Evolutionary conservation across 1,140 invertebrate genomes (phyloP), one percentile per base, ranked within the genome.

Genomic region (Drosophila repletoides): DNA sequence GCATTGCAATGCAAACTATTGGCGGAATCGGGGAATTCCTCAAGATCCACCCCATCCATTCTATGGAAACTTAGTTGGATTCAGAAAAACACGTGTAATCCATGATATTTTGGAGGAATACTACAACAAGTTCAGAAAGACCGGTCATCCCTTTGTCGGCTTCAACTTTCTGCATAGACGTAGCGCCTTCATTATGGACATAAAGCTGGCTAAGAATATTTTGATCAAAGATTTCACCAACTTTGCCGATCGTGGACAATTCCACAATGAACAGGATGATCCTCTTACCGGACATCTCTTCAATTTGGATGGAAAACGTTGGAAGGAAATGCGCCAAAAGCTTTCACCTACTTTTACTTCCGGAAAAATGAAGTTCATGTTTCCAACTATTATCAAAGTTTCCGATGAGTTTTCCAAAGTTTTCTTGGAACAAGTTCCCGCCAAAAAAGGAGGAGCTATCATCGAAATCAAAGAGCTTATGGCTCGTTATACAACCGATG

Each of bases 391-490:
- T 2, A 59, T 88, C 19, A 75, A 72, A 10, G 76, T 88, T 0
- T 76, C 79, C 0, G 76, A 88, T 24, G 76, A 81, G 21, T 72
- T 88, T 17, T 34, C 60, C 0, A 41, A 36, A 2, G 74, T 83
- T 1, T 56, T 87, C 28, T 4, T 5, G 72, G 90, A 65, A 70
- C 76, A 48, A 53, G 89, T 58, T 2, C 71, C 75, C 2, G 22
- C 15, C 0, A 46, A 41, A 15, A 3, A 45, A 9, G 58, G 76
- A 5, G 72, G 75, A 0, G 26, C 67, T 5, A 28, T 87, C n/a
- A 31, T 93, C 0, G 93, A 94, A 74, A 91, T 93, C 19, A 92
- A 92, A n/a, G 92, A 94, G n/a, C 67, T 93, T 3, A 91, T 93
- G 56, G 92, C 92, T 1, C 91, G 92, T 41, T 94, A 92, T 69